phyloP scores from a whole-genome alignment of 92 coral and sea anemone species.

The Pocillopora meandrina region DNA sequence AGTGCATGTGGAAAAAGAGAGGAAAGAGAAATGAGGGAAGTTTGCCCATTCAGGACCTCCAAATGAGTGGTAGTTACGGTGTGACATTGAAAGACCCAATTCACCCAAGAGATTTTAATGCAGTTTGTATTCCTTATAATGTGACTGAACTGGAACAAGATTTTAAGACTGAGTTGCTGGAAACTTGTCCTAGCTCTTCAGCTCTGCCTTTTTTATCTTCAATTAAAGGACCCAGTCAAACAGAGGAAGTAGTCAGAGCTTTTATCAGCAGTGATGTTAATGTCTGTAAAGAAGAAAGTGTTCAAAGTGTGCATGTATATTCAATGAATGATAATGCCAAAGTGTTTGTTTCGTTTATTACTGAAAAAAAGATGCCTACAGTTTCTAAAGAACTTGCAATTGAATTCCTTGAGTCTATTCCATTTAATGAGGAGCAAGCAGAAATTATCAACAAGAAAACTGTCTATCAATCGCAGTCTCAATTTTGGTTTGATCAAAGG shows the following conservation, averaged over 20 bases:
- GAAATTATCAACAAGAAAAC: not conserved
- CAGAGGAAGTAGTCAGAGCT: conserved; percentile 33
- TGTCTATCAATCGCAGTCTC: not conserved
- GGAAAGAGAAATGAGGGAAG: conserved; percentile 48
- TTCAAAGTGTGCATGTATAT: conserved; percentile 36
- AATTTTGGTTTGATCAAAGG: too few relatives aligned
- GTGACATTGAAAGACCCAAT: not conserved
- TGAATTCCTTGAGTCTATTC: not conserved
- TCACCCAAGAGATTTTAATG: conserved; percentile 21
- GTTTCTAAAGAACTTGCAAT: not conserved
- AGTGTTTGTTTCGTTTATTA: conserved; percentile 10
- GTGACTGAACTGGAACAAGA: not conserved
- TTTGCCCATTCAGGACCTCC: conserved; percentile 32
- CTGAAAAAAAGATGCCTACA: not conserved
- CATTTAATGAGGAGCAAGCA: not conserved
- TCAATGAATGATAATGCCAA: conserved; percentile 53
- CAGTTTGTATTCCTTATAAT: conserved; percentile 25
- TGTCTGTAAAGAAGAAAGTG: conserved; percentile 44
- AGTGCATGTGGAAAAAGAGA: conserved; percentile 1
- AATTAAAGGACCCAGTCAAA: not conserved
- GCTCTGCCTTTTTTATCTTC: conserved; percentile 6
- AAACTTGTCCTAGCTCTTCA: not conserved
- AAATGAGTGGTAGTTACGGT: conserved; percentile 39
- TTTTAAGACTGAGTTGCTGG: conserved; percentile 2
- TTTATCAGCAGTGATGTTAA: conserved; percentile 1